Conservation (phyloP, 1,140 invertebrate genomes). For the Anastrepha ludens region DNA sequence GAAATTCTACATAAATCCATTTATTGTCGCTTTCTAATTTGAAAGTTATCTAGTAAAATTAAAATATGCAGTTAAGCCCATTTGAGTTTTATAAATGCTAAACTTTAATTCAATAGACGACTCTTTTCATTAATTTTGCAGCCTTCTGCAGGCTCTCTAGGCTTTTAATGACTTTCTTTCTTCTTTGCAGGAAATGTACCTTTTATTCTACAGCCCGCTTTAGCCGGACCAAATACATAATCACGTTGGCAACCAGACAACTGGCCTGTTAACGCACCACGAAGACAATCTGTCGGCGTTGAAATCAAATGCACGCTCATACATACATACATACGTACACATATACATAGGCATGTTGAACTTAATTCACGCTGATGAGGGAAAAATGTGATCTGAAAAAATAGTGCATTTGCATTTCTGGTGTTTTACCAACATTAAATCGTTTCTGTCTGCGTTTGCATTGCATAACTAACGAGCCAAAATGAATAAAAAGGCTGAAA, state of each 20-base stretch:
- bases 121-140: no score
- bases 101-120: no score
- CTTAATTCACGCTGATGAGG: slow-evolving; percentile 20
- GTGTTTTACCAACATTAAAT: slow-evolving; percentile 36
- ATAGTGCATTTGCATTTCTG: slow-evolving; percentile 31
- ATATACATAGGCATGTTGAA: background rate
- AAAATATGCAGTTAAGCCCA: no score
- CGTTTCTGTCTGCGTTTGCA: slow-evolving; percentile 43
- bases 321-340: background rate
- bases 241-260: background rate
- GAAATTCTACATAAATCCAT: no score
- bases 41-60: no score
- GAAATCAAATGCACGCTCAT: slow-evolving; percentile 6
- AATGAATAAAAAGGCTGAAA: slow-evolving; percentile 27
- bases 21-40: no score
- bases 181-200: no score
- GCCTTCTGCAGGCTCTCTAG: no score
- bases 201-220: no score
- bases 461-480: slow-evolving; percentile 51
- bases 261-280: background rate
- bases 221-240: background rate
- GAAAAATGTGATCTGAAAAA: slow-evolving; percentile 1
- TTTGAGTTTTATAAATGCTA: no score
- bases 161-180: no score
- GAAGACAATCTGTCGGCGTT: background rate